These are phyloP conservation scores for Conops quadrifasciatus DNA, from an alignment of 2,888 invertebrate genomes.

Conservation along the genomic window DNA sequence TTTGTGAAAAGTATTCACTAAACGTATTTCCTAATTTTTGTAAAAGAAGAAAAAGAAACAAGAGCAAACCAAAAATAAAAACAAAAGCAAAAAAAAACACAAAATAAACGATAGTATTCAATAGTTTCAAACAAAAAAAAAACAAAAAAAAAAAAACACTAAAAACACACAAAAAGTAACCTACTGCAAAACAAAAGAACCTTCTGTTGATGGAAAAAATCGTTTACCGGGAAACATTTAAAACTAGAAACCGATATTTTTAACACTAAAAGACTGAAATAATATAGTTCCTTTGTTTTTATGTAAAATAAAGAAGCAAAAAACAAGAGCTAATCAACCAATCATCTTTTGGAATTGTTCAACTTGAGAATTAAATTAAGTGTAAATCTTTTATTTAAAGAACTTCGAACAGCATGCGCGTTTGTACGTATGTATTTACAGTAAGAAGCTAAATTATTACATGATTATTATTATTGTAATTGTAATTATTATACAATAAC, in stretches of 20 bases:
- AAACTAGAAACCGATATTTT: conserved; percentile 52
- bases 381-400: no score
- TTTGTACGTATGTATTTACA: no score
- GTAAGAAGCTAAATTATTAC: no score
- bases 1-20: no score
- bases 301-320: conserved; percentile 55
- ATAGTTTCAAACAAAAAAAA: background rate
- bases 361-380: no score
- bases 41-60: background rate
- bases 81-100: background rate
- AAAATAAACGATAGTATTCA: background rate
- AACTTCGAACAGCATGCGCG: no score
- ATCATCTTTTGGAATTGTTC: no score
- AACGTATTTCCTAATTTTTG: background rate
- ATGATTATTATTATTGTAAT: no score
- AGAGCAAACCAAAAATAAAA: background rate
- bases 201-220: background rate
- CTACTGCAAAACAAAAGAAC: background rate
- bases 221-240: conserved; percentile 13
- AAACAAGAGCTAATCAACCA: no score
- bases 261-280: conserved; percentile 66
- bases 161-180: conserved; percentile 7
- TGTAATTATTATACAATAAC: no score
- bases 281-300: conserved; percentile 67
- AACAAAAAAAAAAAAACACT: background rate